phyloP scores from a whole-genome alignment of 2,888 invertebrate genomes.

The Drosophila hamatofila region DNA sequence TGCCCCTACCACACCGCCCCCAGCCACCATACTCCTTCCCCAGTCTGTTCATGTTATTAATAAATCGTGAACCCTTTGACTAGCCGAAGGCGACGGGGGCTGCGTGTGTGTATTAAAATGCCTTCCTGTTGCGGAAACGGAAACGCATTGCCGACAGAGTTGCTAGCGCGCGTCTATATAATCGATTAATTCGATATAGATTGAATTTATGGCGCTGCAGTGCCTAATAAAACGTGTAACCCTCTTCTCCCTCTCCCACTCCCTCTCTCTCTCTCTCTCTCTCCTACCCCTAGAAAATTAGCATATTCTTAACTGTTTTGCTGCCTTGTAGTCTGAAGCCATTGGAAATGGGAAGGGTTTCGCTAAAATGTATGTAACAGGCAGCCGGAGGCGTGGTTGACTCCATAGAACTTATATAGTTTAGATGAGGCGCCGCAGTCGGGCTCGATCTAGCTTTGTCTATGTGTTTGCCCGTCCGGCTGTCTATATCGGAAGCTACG shows the following conservation, averaged over 20 bases:
- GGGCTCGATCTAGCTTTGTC: background rate
- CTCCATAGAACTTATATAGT: background rate
- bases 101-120: conserved; percentile 53
- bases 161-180: conserved; percentile 75
- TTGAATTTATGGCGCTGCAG: conserved; percentile 84
- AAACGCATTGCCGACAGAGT: conserved; percentile 83
- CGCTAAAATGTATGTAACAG: background rate
- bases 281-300: background rate
- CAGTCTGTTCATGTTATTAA: conserved; percentile 69
- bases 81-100: background rate
- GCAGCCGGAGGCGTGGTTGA: background rate
- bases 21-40: too few relatives aligned
- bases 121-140: conserved; percentile 83
- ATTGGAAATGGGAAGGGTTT: background rate
- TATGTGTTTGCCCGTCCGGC: too few relatives aligned
- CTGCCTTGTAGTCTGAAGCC: background rate
- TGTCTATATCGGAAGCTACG: background rate
- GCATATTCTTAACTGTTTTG: conserved; percentile 1
- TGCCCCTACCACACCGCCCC: background rate
- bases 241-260: too few relatives aligned
- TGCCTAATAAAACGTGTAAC: conserved; percentile 17
- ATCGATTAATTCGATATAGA: conserved; percentile 86
- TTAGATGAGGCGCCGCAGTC: background rate
- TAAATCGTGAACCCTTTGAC: conserved; percentile 84
- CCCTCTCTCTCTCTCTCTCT: background rate